Base-by-base conservation (phyloP, 2,888 invertebrate species). In the Bombyx huttoni region DNA sequence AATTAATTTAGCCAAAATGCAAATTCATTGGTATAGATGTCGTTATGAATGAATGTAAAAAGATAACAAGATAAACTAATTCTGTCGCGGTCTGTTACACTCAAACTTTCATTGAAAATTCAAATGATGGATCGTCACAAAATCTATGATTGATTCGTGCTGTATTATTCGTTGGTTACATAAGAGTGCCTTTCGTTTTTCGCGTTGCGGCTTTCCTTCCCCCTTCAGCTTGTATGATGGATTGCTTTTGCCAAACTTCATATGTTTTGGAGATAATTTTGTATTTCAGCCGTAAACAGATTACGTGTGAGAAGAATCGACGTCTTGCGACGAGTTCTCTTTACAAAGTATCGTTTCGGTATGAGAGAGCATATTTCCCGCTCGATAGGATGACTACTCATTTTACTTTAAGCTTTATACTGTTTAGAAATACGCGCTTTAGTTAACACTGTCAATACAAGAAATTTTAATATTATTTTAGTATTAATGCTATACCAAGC, bases 61-160 rank as follows among this genome's bases (percentile, higher is more conserved):
- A 40, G 34, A n/a, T 49, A 49, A 35, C 9, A 40, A 13, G 34
- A 40, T 49, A 24, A 35, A 40, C 45, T 40, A 40, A 45, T 49
- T 69, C 75, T 73, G 78, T 76, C 80, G 72, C 80, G 72, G 73
- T 77, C 40, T 3, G 40, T 40, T 14, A 62, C 34, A 13, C 47
- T 48, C 62, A 66, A 60, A 58, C 66, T 81, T 82, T 78, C 71
- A 84, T 78, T 84, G 75, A 81, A 86, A 86, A 75, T 76, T 81
- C 73, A 67, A 52, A 57, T 87, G 87, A 88, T 87, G 78, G 87
- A 88, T 88, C 80, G 78, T 81, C 84, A 70, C 75, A 72, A 82
- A 84, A 84, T 85, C 85, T 84, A 87, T 88, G 88, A 87, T 88
- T 87, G 87, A 88, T 88, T 84, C 76, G 80, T 80, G 84, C 72